Conservation (phyloP, 30 jellyfish, hydroid and myxozoan genomes). For the Hydra vulgaris region DNA sequence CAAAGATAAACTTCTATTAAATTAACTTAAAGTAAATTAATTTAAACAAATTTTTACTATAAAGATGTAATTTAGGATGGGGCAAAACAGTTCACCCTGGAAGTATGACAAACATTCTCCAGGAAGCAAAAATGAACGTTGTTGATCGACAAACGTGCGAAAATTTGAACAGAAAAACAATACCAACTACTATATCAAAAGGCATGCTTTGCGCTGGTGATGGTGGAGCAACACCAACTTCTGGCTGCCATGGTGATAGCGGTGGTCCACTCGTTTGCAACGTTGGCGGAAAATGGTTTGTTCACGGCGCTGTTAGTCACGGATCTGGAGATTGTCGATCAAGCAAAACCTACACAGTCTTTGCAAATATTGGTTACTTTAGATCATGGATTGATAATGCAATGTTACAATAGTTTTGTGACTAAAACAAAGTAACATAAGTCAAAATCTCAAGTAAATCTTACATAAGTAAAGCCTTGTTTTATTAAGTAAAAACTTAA, state of each 20-base stretch:
- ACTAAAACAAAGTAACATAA: too few relatives aligned
- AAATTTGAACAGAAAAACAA: conserved; percentile 24
- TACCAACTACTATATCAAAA: conserved; percentile 29
- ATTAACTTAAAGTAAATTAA: too few relatives aligned
- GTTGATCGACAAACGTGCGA: conserved; percentile 37
- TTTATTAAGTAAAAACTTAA: too few relatives aligned
- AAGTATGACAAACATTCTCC: conserved; percentile 52
- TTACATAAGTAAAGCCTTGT: too few relatives aligned
- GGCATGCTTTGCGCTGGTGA: conserved; percentile 75
- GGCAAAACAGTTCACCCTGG: conserved; percentile 87
- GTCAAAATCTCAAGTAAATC: too few relatives aligned
- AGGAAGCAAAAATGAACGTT: conserved; percentile 71
- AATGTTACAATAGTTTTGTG: conserved; percentile 17
- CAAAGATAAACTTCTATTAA: too few relatives aligned
- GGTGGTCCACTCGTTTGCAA: conserved; percentile 95
- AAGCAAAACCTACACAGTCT: conserved; percentile 49
- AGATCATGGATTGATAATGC: conserved; percentile 41
- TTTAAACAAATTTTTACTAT: too few relatives aligned
- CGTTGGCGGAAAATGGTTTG: conserved; percentile 57
- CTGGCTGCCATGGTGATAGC: conserved; percentile 93
- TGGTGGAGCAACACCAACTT: conserved; percentile 35
- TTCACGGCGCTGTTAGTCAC: conserved; percentile 80
- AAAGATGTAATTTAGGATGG: conserved; percentile 78
- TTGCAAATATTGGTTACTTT: conserved; percentile 48
- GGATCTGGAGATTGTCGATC: conserved; percentile 70